phyloP scores from a whole-genome alignment of 2,888 invertebrate species.

The Carabus problematicus region DNA sequence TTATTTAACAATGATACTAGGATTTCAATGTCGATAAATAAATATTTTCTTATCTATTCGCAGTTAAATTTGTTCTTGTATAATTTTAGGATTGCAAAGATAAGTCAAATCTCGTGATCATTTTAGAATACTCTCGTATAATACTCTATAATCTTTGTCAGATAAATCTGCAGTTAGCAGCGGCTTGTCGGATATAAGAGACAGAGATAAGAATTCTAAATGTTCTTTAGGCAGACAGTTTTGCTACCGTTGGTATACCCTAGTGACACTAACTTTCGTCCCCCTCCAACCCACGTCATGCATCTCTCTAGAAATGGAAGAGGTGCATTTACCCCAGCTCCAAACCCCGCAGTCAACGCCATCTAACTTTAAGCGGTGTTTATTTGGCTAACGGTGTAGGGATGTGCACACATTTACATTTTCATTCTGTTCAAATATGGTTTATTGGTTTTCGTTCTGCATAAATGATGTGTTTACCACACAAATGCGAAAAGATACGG shows the following conservation, averaged over 20 bases:
- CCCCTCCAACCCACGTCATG: conserved; percentile 2
- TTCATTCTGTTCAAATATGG: conserved; percentile 17
- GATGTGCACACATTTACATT: conserved; percentile 19
- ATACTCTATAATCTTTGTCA: conserved; percentile 1
- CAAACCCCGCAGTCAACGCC: background rate
- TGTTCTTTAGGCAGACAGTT: conserved; percentile 16
- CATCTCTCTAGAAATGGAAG: no score
- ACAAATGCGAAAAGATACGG: conserved; percentile 16
- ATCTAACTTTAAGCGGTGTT: conserved; percentile 16
- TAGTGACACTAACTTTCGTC: background rate
- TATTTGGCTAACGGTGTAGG: conserved; percentile 13
- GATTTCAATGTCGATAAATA: no score
- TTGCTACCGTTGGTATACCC: conserved; percentile 8
- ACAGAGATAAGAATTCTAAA: conserved; percentile 21
- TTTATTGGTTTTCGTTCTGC: conserved; percentile 20
- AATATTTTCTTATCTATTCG: no score
- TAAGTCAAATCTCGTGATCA: background rate
- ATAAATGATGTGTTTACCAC: conserved; percentile 19
- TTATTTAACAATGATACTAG: no score
- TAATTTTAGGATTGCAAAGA: no score
- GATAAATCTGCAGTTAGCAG: conserved; percentile 20
- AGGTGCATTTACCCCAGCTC: background rate
- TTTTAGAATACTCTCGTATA: background rate
- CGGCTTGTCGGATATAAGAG: conserved; percentile 15
- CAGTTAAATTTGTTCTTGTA: no score